Base-by-base conservation (phyloP, 1,140 invertebrate genomes). In the Anastatus disparis region DNA sequence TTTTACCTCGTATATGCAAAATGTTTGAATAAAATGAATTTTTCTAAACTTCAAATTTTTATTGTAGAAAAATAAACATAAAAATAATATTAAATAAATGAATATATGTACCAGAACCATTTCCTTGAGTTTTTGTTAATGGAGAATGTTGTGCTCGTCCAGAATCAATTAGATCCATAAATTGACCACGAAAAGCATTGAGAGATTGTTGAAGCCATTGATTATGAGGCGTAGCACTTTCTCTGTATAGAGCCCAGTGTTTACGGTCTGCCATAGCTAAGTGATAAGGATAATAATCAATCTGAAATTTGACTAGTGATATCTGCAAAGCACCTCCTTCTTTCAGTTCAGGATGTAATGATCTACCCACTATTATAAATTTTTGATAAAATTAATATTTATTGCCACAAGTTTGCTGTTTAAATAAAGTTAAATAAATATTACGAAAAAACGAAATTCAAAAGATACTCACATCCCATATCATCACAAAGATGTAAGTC, bases 401-500 rank as follows among this genome's bases (percentile, higher is more conserved):
- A 20, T 50, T 42, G 42, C 42, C 31, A 61, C 13, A 62, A 10
- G n/a, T 29, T 53, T 8, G n/a, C 26, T 66, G 3, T 7, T 44
- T 40, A n/a, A n/a, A n/a, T n/a, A n/a, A n/a, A n/a, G n/a, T n/a
- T n/a, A n/a, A n/a, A n/a, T n/a, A n/a, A n/a, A n/a, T n/a, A n/a
- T n/a, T n/a, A n/a, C n/a, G n/a, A n/a, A n/a, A n/a, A n/a, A n/a
- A n/a, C n/a, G n/a, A n/a, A n/a, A n/a, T n/a, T n/a, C n/a, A n/a
- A n/a, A n/a, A n/a, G n/a, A n/a, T n/a, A n/a, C 69, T 89, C 85
- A 95, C 94, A 86, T 77, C 94, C 94, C 74, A 93, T 91, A 86
- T 99, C 98, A 86, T 99, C 98, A 84, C 96, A 99, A 38, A 99
- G 90, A 88, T 99, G 97, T 46, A 99, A 88, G 87, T 99, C 96